Percentiles rank a stretch among this genome's conserved stretches.
These are phyloP conservation scores for Callipepla squamata DNA, from an alignment of 2,113 vertebrate species.

Conservation along the genomic window DNA sequence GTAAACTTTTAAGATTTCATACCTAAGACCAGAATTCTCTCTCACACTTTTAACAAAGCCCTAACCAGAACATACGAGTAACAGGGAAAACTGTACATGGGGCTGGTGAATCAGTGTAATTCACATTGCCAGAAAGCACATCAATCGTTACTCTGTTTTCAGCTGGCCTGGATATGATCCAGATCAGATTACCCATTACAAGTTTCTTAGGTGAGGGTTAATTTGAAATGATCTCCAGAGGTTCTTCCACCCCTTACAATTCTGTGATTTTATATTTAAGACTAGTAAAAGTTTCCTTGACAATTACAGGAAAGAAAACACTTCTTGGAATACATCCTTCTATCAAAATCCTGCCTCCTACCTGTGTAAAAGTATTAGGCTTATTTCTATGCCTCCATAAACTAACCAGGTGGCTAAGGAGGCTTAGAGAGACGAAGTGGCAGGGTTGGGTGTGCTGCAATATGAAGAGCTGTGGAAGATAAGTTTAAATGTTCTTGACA, in stretches of 20 bases:
- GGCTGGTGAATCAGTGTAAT: not conserved
- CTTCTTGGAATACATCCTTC: not conserved
- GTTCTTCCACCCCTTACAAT: too few species aligned
- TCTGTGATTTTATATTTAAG: not conserved
- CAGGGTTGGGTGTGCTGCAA: not conserved
- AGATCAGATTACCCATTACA: not conserved
- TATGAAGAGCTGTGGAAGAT: not conserved
- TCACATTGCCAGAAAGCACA: not conserved
- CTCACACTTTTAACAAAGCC: not conserved
- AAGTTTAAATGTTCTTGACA: not conserved
- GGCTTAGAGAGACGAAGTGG: not conserved
- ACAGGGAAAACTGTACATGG: not conserved
- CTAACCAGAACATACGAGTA: not conserved
- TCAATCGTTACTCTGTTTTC: not conserved
- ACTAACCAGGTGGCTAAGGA: not conserved
- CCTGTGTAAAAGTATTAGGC: not conserved
- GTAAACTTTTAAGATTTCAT: not conserved
- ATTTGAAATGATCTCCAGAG: not conserved
- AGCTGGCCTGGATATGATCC: not conserved
- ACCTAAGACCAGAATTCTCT: not conserved
- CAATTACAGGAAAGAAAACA: not conserved
- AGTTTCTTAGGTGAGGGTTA: not conserved
- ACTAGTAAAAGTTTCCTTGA: not conserved
- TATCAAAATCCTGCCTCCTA: not conserved
- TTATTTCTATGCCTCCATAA: not conserved